Evolutionary conservation across 2,113 vertebrate genomes (phyloP).

Genomic region (Oenanthe oenanthe): DNA sequence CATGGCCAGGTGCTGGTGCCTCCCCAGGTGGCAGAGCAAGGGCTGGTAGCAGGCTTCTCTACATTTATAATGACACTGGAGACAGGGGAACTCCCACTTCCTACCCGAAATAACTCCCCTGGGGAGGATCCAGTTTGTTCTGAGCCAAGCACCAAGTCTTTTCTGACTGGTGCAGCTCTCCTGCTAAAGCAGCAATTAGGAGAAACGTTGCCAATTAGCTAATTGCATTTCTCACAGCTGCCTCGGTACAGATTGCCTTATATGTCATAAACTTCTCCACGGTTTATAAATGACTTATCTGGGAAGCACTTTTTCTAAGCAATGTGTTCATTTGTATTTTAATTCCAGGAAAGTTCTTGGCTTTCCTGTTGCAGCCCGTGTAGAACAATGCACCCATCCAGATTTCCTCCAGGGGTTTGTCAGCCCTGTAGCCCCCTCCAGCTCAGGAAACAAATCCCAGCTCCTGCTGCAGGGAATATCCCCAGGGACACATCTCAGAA

Average conservation of each 20-base stretch:
- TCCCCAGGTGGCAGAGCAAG: neutral
- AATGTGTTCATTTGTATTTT: slow-evolving; percentile 40
- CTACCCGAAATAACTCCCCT: neutral
- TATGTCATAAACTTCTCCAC: slow-evolving; percentile 24
- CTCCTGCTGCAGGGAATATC: neutral
- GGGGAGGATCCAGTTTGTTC: neutral
- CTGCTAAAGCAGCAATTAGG: neutral
- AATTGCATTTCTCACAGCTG: slow-evolving; percentile 44
- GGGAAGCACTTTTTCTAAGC: slow-evolving; percentile 19
- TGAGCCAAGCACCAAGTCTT: neutral
- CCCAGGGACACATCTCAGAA: neutral
- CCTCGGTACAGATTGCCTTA: slow-evolving; percentile 43
- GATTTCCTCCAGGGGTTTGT: neutral
- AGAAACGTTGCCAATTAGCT: slow-evolving; percentile 50
- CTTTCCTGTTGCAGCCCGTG: neutral
- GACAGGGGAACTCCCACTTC: slow-evolving; percentile 14
- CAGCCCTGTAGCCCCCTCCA: too few relatives aligned
- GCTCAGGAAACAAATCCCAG: neutral
- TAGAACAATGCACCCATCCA: slow-evolving; percentile 35
- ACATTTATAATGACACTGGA: neutral
- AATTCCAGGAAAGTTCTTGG: slow-evolving; percentile 57
- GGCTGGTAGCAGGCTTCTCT: neutral
- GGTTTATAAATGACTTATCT: slow-evolving; percentile 3
- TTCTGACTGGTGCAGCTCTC: neutral
- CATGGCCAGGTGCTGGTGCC: neutral